Conservation (phyloP, 2,888 invertebrate genomes). For the Rhopalosiphum nymphaeae region DNA sequence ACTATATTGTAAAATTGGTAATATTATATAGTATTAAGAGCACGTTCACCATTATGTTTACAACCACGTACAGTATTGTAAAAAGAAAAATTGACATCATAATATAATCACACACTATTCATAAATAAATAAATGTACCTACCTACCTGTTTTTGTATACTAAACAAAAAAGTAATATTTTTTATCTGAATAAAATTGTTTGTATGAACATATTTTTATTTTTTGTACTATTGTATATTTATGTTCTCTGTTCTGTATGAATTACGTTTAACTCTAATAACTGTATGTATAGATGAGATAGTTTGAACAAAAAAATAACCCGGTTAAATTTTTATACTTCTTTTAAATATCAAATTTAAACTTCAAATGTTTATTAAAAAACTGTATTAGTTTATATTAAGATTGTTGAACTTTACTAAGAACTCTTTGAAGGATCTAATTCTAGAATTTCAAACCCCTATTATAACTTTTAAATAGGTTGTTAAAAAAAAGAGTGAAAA, state of each 20-base stretch:
- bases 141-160: background rate
- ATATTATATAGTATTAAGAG: background rate
- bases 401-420: no score
- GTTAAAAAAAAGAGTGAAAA: no score
- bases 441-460: no score
- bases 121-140: background rate
- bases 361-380: no score
- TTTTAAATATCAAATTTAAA: no score
- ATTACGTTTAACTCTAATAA: background rate
- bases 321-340: no score
- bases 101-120: background rate
- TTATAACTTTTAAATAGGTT: no score
- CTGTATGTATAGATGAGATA: background rate
- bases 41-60: background rate
- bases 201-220: background rate
- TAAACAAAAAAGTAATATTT: background rate
- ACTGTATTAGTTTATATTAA: no score
- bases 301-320: no score
- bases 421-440: no score
- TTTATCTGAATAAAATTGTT: background rate
- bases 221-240: background rate
- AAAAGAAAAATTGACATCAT: background rate
- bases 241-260: background rate
- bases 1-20: background rate
- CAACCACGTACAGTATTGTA: background rate